A percentile compares a stretch with the other conserved stretches of the same genome.
phyloP scores from a whole-genome alignment of 2,888 invertebrate species.

The Synergus itoensis region DNA sequence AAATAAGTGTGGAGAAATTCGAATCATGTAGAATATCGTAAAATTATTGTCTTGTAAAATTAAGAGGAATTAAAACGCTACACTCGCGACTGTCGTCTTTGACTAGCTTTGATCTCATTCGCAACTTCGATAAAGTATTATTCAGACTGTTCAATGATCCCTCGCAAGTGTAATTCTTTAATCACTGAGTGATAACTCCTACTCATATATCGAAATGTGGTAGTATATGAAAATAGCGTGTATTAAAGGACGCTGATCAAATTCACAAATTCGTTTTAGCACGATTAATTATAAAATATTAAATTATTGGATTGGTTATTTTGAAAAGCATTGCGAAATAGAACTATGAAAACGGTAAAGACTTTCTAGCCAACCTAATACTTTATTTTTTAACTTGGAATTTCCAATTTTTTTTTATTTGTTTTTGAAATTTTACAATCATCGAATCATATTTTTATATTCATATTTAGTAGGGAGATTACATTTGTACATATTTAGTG shows the following conservation, averaged over 20 bases:
- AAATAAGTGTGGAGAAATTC: background rate
- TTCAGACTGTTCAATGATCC: slow-evolving; percentile 15
- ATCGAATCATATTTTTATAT: background rate
- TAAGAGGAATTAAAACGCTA: slow-evolving; percentile 3
- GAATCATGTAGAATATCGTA: background rate
- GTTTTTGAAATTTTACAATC: background rate
- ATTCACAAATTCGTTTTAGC: background rate
- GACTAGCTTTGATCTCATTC: slow-evolving; percentile 36
- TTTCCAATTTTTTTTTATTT: background rate
- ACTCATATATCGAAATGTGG: slow-evolving; percentile 18
- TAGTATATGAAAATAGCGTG: background rate
- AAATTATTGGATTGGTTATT: background rate
- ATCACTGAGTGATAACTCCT: slow-evolving; percentile 12
- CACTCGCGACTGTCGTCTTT: background rate
- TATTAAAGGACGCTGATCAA: slow-evolving; percentile 5
- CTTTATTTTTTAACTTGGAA: background rate
- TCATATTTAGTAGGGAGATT: background rate
- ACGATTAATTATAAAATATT: background rate
- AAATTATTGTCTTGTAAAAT: slow-evolving; percentile 27
- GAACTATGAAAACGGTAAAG: too few relatives aligned
- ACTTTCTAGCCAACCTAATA: background rate
- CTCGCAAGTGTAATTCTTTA: slow-evolving; percentile 35
- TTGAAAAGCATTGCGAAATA: too few relatives aligned
- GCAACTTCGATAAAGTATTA: slow-evolving; percentile 29
- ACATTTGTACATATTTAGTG: background rate